These are phyloP conservation scores for Poeciliopsis infans DNA, from an alignment of 2,797 vertebrate genomes.

Conservation along the genomic window DNA sequence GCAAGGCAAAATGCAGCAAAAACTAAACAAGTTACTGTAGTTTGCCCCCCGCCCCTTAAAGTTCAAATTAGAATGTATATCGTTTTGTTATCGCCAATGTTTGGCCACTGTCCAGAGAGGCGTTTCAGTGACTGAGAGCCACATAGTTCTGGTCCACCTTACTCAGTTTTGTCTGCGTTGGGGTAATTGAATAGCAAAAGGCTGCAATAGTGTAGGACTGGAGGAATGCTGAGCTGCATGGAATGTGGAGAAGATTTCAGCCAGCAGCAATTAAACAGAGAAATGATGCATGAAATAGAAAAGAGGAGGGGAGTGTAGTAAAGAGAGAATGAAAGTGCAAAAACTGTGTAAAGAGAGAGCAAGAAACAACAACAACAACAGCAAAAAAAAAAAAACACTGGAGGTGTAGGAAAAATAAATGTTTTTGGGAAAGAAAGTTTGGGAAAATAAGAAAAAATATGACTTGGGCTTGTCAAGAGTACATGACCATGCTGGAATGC, in stretches of 20 bases:
- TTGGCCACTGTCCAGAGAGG: constrained; percentile 61
- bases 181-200: constrained; percentile 77
- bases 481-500: not conserved
- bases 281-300: constrained; percentile 83
- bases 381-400: constrained; percentile 7
- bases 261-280: constrained; percentile 84
- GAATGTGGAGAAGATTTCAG: constrained; percentile 72
- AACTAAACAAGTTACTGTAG: constrained; percentile 6
- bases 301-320: constrained; percentile 39
- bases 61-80: constrained; percentile 45
- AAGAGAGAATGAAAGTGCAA: constrained; percentile 50
- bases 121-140: constrained; percentile 67
- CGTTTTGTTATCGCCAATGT: constrained; percentile 52
- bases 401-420: constrained; percentile 19
- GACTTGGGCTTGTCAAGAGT: no score
- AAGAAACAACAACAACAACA: constrained; percentile 5
- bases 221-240: constrained; percentile 72
- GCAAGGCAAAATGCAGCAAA: constrained; percentile 2
- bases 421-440: not conserved
- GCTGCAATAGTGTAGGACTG: constrained; percentile 66
- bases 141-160: constrained; percentile 56
- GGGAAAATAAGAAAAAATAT: no score
- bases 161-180: constrained; percentile 63
- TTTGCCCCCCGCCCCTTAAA: not conserved
- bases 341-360: constrained; percentile 47